A percentile compares a stretch with the other conserved stretches of the same genome.
Evolutionary conservation across 1,140 invertebrate species (phyloP).

Genomic region (Neotoxoptera formosana): DNA sequence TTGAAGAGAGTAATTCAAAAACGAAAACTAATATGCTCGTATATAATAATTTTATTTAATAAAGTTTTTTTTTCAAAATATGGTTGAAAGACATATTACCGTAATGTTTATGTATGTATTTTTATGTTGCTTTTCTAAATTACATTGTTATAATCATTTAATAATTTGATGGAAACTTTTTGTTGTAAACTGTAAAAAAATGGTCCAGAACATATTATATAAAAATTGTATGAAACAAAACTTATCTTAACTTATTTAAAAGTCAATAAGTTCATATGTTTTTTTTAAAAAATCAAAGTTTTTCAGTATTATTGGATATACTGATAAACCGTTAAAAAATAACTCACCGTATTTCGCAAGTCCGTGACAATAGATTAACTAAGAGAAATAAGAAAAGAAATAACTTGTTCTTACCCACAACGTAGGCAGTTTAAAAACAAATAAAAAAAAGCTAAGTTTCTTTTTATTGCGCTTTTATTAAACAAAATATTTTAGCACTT

Average conservation of each 20-base stretch:
- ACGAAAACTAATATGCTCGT: not conserved
- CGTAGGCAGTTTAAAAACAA: no score
- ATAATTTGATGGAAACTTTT: not conserved
- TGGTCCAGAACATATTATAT: not conserved
- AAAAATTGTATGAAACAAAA: not conserved
- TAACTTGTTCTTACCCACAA: no score
- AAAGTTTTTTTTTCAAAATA: not conserved
- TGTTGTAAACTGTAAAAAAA: not conserved
- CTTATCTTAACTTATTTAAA: not conserved
- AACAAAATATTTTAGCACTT: no score
- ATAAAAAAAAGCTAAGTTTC: no score
- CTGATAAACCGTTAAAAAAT: no score
- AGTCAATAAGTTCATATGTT: not conserved
- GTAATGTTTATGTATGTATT: not conserved
- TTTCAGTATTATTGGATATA: not conserved
- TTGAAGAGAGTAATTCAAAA: not conserved
- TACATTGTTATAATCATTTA: not conserved
- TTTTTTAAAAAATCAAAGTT: not conserved
- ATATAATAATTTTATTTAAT: not conserved
- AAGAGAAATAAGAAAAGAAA: no score
- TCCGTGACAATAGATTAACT: not conserved
- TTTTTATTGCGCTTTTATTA: no score
- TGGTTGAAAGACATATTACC: not conserved
- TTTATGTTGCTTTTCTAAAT: not conserved
- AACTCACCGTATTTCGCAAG: not conserved